Conservation (phyloP, 2,797 vertebrate genomes). For the Enteromius fasciolatus region DNA sequence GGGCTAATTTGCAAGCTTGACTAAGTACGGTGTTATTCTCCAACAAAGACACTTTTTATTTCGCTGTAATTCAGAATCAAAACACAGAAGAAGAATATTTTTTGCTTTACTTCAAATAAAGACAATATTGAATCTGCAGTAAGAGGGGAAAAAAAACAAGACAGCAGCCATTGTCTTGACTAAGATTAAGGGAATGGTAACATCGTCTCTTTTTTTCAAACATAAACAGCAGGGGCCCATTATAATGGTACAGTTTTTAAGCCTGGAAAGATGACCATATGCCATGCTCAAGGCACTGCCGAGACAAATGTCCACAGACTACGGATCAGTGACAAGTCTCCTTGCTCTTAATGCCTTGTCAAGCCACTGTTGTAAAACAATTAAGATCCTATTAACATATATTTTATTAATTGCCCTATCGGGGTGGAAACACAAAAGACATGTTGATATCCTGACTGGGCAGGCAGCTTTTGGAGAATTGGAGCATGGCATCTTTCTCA, state of each 20-base stretch:
- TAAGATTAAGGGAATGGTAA: constrained; percentile 76
- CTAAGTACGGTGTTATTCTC: constrained; percentile 58
- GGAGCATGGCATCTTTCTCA: constrained; percentile 92
- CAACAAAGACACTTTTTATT: constrained; percentile 49
- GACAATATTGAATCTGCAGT: background rate
- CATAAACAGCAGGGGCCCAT: constrained; percentile 74
- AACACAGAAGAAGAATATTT: constrained; percentile 55
- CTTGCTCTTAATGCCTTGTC: constrained; percentile 70
- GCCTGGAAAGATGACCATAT: constrained; percentile 80
- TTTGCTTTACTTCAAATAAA: constrained; percentile 39
- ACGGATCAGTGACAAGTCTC: constrained; percentile 71
- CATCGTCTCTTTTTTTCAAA: constrained; percentile 70
- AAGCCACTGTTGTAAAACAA: constrained; percentile 78
- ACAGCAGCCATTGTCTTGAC: constrained; percentile 73
- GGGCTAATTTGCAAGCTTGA: constrained; percentile 64
- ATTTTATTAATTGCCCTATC: constrained; percentile 92
- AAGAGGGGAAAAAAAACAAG: constrained; percentile 30
- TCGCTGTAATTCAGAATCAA: constrained; percentile 39
- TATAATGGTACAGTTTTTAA: constrained; percentile 69
- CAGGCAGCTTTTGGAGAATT: constrained; percentile 70
- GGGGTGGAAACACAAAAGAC: constrained; percentile 74
- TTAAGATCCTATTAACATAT: constrained; percentile 90
- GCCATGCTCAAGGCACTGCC: constrained; percentile 73
- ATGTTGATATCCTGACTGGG: constrained; percentile 76
- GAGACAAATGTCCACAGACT: constrained; percentile 66